Conservation (phyloP, 2,888 invertebrate genomes). For the Dryadula phaetusa region DNA sequence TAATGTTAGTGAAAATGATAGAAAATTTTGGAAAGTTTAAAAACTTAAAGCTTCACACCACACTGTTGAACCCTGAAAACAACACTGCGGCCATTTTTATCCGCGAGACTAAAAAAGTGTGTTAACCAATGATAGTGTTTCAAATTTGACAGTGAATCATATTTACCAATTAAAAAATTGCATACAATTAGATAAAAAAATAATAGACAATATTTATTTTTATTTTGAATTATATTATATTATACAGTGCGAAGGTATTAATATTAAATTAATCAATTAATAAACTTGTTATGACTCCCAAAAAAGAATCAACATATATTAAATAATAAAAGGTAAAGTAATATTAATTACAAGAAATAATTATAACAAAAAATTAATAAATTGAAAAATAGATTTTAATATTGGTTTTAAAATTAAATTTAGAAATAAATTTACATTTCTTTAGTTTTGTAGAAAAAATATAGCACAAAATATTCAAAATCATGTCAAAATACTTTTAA, state of each 20-base stretch:
- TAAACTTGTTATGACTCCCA: not conserved
- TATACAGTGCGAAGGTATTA: not conserved
- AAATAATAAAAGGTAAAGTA: too few species aligned
- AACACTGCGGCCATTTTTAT: conserved; percentile 82
- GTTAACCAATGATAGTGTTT: conserved; percentile 55
- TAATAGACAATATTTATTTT: conserved; percentile 25
- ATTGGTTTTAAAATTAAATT: too few species aligned
- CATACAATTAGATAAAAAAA: conserved; percentile 1
- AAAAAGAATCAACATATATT: too few species aligned
- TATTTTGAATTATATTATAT: not conserved
- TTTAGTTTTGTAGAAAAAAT: too few species aligned
- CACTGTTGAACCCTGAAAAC: conserved; percentile 65
- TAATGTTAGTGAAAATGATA: conserved; percentile 50
- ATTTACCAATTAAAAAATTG: conserved; percentile 39
- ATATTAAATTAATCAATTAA: not conserved
- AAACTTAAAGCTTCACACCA: conserved; percentile 63
- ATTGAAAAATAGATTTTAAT: too few species aligned
- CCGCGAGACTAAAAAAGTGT: conserved; percentile 68
- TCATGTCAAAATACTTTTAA: too few species aligned
- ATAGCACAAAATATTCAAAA: too few species aligned
- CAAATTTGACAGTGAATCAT: conserved; percentile 43
- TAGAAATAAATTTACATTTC: too few species aligned
- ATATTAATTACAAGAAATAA: too few species aligned
- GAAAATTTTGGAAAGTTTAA: conserved; percentile 49
- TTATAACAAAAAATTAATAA: too few species aligned